Evolutionary conservation across 2,113 vertebrate species (phyloP), one percentile per base, ranked within the genome.

Genomic region (Peromyscus californicus): DNA sequence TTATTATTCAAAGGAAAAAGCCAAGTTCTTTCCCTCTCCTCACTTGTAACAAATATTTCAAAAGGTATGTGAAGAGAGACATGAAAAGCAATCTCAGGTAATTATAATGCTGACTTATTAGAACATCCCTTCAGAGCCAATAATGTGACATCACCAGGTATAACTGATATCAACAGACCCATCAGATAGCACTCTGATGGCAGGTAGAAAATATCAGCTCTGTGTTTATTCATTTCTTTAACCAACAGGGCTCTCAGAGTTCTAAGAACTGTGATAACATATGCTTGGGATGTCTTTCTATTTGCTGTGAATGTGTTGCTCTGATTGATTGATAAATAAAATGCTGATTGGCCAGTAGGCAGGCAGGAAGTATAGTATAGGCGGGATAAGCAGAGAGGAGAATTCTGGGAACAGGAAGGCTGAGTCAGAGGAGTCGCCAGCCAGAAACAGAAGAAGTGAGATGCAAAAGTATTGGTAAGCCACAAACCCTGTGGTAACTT

Each of bases 1-100:
- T 87, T 79, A 83, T n/a, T 74, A 94, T 74, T 96, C 9, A 78
- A 82, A 92, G 9, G 82, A 85, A 88, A 45, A 7, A 89, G 29
- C 86, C 63, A 96, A 76, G 5, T 70, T 61, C 63, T 57, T 95
- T 90, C 42, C 5, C 0, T 72, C 7, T 57, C 9, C 63, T 84
- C 51, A 76, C 4, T 89, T 92, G 15, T 76, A 85, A 82, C 17
- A 51, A 31, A 7, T 74, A 86, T 78, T 94, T 86, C 51, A 87
- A 97, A 76, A 76, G 61, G 78, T 57, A 3, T 72, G 31, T 74
- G 29, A 67, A 92, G 94, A 93, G 26, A 17, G 3, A 13, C 78
- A 80, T 74, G 6, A 78, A 87, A 87, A 90, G 36, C 7, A 26
- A 94, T 48, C 12, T 91, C n/a, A 17, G 10, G 48, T 78, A 76